Evolutionary conservation across 2,113 vertebrate species (phyloP).

Genomic region (Oriolus oriolus): DNA sequence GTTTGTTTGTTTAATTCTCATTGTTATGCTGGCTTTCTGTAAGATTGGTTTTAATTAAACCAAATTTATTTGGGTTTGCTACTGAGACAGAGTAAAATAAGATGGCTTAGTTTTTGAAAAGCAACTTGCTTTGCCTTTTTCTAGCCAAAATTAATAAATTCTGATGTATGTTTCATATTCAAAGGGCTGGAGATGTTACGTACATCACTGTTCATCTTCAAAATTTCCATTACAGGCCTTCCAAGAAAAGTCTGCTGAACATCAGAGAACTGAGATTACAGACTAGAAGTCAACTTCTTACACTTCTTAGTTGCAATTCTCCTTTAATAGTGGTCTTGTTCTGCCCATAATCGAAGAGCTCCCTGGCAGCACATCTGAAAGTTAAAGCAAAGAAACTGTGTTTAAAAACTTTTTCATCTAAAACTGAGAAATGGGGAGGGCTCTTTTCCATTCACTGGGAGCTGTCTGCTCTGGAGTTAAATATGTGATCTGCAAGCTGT

Average conservation of each 20-base stretch:
- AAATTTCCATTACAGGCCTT: neutral
- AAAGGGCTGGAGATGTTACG: accelerated
- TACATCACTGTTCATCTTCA: neutral
- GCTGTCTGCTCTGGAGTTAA: neutral
- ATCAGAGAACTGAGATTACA: neutral
- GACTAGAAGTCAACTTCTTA: neutral
- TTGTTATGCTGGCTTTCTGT: neutral
- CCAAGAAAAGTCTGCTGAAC: neutral
- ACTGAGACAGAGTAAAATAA: neutral
- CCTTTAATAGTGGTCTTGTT: neutral
- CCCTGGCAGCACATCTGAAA: neutral
- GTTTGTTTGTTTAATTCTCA: neutral
- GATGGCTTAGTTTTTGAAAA: neutral
- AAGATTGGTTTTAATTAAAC: neutral
- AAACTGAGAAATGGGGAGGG: neutral
- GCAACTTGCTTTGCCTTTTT: neutral
- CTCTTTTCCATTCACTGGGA: neutral
- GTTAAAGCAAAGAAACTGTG: neutral
- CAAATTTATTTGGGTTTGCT: neutral
- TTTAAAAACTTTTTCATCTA: neutral
- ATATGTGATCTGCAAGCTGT: neutral
- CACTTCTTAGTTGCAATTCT: neutral
- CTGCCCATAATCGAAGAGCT: neutral
- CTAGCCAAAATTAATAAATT: neutral
- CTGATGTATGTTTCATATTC: neutral